Percentiles rank a stretch among this genome's conserved stretches.
Conservation (phyloP, 2,113 vertebrate genomes). For the Gopherus flavomarginatus region DNA sequence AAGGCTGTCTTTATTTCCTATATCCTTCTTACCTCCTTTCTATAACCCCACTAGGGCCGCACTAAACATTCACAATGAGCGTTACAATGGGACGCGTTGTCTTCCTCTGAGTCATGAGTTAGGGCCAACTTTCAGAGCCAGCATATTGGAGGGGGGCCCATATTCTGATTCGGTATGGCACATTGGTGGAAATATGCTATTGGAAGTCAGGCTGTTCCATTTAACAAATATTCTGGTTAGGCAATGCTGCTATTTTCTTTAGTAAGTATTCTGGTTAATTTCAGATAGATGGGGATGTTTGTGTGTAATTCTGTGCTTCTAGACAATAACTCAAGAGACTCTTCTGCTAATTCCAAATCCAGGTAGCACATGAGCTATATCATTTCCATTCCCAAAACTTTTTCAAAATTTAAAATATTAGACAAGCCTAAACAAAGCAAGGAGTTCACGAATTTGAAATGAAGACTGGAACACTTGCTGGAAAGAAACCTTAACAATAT, state of each 20-base stretch:
- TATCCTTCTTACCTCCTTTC: background rate
- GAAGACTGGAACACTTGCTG: slow-evolving; percentile 24
- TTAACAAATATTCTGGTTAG: background rate
- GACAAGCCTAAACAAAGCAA: background rate
- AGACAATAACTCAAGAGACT: background rate
- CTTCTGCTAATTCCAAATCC: rapidly evolving
- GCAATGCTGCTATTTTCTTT: background rate
- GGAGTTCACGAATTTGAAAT: slow-evolving; percentile 8
- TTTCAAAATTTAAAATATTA: background rate
- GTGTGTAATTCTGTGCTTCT: background rate
- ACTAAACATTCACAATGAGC: background rate
- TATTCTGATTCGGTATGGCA: background rate
- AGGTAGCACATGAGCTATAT: background rate
- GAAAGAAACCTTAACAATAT: slow-evolving; percentile 34
- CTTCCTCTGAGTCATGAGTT: background rate
- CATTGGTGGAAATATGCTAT: rapidly evolving
- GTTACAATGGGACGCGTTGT: background rate
- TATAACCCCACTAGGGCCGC: background rate
- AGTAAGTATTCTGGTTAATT: background rate
- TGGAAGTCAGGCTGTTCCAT: background rate
- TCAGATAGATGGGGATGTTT: background rate
- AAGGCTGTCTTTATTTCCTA: background rate
- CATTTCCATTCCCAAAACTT: background rate
- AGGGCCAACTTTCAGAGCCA: background rate
- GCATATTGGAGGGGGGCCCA: background rate